A percentile compares a stretch with the other conserved stretches of the same genome.
phyloP scores from a whole-genome alignment of 2,888 invertebrate genomes.

The Eupithecia insigniata region DNA sequence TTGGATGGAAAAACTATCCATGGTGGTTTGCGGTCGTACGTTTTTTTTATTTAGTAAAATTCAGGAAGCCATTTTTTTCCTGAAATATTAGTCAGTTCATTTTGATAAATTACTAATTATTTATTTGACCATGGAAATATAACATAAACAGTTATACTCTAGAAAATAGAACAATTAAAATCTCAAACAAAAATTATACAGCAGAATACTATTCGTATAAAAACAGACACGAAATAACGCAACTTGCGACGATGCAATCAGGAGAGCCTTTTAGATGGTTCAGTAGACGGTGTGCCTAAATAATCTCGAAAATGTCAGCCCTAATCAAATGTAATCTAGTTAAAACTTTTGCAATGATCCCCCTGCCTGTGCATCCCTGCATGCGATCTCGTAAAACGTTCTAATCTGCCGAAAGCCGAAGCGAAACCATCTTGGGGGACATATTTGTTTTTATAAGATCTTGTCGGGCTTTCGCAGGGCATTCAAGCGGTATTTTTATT shows the following conservation, averaged over 20 bases:
- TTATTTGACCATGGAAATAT: too few relatives aligned
- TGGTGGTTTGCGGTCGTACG: too few relatives aligned
- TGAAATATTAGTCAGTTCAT: too few relatives aligned
- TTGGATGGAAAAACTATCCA: too few relatives aligned
- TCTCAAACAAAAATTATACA: too few relatives aligned
- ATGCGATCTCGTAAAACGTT: constrained; percentile 37
- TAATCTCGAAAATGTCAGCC: constrained; percentile 48
- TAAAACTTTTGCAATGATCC: constrained; percentile 83
- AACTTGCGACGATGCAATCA: background rate
- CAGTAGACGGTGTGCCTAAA: constrained; percentile 21
- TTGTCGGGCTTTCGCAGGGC: background rate
- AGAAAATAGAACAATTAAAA: too few relatives aligned
- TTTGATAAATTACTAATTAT: too few relatives aligned
- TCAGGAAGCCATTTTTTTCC: too few relatives aligned
- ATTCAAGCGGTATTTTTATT: constrained; percentile 2
- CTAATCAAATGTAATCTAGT: constrained; percentile 79
- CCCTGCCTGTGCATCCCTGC: constrained; percentile 69
- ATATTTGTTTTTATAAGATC: constrained; percentile 13
- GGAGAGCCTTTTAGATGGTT: constrained; percentile 4
- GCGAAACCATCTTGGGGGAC: constrained; percentile 29
- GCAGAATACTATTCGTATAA: too few relatives aligned
- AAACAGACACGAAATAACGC: too few relatives aligned
- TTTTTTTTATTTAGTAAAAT: too few relatives aligned
- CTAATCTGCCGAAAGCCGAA: constrained; percentile 35
- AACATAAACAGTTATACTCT: too few relatives aligned